Base-by-base conservation (phyloP, 2,113 vertebrate genomes). In the Hipposideros armiger region DNA sequence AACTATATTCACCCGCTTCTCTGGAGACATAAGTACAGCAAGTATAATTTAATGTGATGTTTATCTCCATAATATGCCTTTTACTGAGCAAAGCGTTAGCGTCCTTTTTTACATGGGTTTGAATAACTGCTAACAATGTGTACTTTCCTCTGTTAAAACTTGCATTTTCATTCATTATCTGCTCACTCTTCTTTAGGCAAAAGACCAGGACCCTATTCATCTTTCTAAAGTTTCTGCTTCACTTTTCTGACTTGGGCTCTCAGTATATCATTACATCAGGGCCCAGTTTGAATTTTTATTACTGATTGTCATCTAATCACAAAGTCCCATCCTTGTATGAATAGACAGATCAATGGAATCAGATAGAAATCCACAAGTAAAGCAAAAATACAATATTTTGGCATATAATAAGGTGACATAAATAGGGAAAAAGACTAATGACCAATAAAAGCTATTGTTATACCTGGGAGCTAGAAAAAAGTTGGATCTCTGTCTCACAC, bases 31-130 rank as follows among this genome's bases (percentile, higher is more conserved):
- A 28, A 91, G 36, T 40, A 85, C 70, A 91, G 1, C 32, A 96
- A 82, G 56, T 66, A 9, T 60, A 83, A 92, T 74, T 95, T 82
- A 88, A 32, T 84, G 16, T 94, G 50, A 77, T 56, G 22, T 85
- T 97, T 96, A 85, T 89, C 56, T 90, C 69, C 73, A 28, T 95
- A 77, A 87, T 56, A 94, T 64, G 8, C 19, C 50, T 80, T 91
- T 94, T 74, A 47, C 1, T 62, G 36, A 7, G 56, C 50, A 87
- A 52, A 54, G 56, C 36, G 93, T n/a, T 86, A n/a, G 22, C 30
- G 60, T 52, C 15, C 24, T 94, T 70, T 64, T 56, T 60, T 90
- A 64, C 0, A 93, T 10, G 14, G 32, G 62, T 3, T 94, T 93
- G 26, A 36, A 67, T 87, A 2, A 24, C 45, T 95, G 80, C 16